Conservation (phyloP, 2,113 vertebrate species). For the Zosterops japonicus region DNA sequence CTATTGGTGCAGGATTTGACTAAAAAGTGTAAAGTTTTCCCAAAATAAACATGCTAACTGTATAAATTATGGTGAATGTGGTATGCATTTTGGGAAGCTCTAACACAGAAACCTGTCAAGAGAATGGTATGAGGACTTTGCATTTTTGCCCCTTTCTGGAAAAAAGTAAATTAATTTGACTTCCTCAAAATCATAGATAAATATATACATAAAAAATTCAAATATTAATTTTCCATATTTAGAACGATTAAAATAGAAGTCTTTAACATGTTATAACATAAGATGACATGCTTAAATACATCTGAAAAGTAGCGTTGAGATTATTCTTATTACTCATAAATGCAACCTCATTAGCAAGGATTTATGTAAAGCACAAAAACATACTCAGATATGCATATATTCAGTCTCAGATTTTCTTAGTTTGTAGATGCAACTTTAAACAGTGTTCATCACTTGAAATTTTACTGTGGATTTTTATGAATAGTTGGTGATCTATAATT, state of each 20-base stretch:
- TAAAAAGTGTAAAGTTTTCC: not conserved
- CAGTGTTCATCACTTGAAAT: not conserved
- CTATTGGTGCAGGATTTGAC: not conserved
- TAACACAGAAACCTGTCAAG: not conserved
- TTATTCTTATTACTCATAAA: not conserved
- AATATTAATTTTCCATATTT: not conserved
- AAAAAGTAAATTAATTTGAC: not conserved
- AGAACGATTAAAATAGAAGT: not conserved
- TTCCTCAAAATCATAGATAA: not conserved
- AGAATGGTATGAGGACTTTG: not conserved
- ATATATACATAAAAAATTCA: not conserved
- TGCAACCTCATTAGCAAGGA: not conserved
- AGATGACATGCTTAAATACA: not conserved
- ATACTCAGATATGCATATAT: not conserved
- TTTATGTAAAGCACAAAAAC: not conserved
- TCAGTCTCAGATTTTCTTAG: not conserved
- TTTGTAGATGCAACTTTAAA: not conserved
- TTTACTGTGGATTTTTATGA: not conserved
- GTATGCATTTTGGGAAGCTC: not conserved
- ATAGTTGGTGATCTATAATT: not conserved
- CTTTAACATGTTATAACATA: not conserved
- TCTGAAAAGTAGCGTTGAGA: not conserved
- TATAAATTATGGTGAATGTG: not conserved
- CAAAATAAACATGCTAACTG: not conserved
- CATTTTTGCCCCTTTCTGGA: not conserved